These are phyloP conservation scores for Morbakka virulenta DNA, from an alignment of 30 jellyfish, hydroid and myxozoan genomes.

Conservation along the genomic window DNA sequence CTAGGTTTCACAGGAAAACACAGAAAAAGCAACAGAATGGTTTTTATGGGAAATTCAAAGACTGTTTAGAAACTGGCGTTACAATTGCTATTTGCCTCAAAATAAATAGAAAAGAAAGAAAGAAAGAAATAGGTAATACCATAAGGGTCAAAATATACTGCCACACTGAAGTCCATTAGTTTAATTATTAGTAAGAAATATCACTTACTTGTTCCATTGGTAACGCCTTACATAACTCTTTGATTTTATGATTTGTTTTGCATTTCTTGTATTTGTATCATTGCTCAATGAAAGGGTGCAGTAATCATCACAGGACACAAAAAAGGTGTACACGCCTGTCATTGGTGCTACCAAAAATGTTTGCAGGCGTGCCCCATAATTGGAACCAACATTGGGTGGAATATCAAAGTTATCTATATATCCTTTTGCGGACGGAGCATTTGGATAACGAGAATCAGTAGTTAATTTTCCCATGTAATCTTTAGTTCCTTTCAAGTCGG, in stretches of 20 bases:
- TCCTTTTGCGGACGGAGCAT: conserved; percentile 66
- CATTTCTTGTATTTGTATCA: conserved; percentile 17
- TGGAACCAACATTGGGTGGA: conserved; percentile 45
- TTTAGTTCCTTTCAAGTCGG: background rate
- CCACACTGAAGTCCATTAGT: too few species aligned
- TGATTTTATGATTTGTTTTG: conserved; percentile 29
- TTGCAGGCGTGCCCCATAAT: conserved; percentile 55
- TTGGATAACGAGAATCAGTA: conserved; percentile 73
- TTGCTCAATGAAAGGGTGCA: conserved; percentile 68
- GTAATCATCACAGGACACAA: conserved; percentile 62
- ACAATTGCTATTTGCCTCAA: too few species aligned
- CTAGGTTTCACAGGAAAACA: too few species aligned
- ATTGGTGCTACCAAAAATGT: conserved; percentile 75
- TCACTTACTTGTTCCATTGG: conserved; percentile 64
- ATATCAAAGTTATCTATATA: conserved; percentile 64
- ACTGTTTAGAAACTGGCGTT: too few species aligned
- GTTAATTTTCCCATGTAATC: conserved; percentile 15
- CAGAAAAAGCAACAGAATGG: too few species aligned
- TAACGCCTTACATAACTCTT: conserved; percentile 21
- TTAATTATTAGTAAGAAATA: too few species aligned
- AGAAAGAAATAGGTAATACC: too few species aligned
- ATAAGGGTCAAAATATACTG: too few species aligned
- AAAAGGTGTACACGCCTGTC: conserved; percentile 63
- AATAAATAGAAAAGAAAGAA: too few species aligned
- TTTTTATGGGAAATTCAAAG: too few species aligned